Evolutionary conservation across 2,888 invertebrate species (phyloP), one percentile per base, ranked within the genome.

Genomic region (Branchinecta sandiegonensis): DNA sequence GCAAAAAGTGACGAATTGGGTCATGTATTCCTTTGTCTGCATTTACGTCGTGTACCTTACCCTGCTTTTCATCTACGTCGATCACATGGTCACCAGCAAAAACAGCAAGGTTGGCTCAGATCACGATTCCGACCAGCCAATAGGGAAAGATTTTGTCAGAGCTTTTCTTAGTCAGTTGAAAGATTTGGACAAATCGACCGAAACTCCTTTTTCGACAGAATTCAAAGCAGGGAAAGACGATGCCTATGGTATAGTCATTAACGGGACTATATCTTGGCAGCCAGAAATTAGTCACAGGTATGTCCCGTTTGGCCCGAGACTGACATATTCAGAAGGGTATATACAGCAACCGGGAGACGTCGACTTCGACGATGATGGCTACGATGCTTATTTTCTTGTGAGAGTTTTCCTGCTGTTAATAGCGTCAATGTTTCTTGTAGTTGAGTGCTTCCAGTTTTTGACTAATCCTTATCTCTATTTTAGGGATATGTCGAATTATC

Each of bases 1-100:
- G 92, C 88, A 89, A 74, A 90, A 91, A 77, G 90, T 92, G 72
- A 83, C 90, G 47, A 90, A 90, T 78, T 92, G 90, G 76, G 91
- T 91, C 75, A 86, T 90, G 63, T 56, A 56, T 56, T 56, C 63
- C 10, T 56, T 56, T 56, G 63, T 56, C 10, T 11, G n/a, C 8
- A 23, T 56, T 17, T 56, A 56, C 2, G 63, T 56, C 23, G 23
- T 56, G 8, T 56, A 56, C 63, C 63, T 56, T 2, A n/a, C 23
- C n/a, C 11, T 56, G 63, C 63, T 56, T n/a, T 56, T 56, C 23
- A 56, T 56, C 23, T 23, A 17, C 1, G 23, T 56, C 23, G 63
- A 56, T 23, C 8, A 17, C 1, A n/a, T n/a, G 8, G n/a, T 56
- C 23, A 10, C 23, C 9, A 56, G 14, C 9, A 9, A 56, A 56